Evolutionary conservation across 2,113 vertebrate genomes (phyloP).

Genomic region (Lampris incognitus): DNA sequence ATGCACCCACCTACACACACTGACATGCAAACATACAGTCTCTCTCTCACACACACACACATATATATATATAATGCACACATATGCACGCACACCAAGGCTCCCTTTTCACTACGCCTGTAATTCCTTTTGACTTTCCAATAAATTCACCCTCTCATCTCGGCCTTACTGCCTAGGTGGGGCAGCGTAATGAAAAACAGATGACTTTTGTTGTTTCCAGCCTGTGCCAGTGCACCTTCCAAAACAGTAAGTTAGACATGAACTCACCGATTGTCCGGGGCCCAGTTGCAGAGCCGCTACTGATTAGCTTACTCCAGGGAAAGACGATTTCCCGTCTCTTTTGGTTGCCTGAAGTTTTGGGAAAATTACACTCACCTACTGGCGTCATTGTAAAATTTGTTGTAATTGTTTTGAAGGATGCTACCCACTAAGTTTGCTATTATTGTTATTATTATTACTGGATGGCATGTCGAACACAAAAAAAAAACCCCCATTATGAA

Average conservation of each 20-base stretch:
- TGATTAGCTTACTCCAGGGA: slow-evolving; percentile 43
- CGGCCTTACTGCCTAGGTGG: slow-evolving; percentile 28
- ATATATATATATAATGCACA: slow-evolving; percentile 1
- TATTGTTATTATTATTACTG: not conserved
- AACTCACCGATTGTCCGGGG: slow-evolving; percentile 62
- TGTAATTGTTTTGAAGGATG: not conserved
- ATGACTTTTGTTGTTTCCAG: slow-evolving; percentile 63
- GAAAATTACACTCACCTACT: not conserved
- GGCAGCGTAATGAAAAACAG: slow-evolving; percentile 68
- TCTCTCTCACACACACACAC: not conserved
- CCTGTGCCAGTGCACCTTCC: slow-evolving; percentile 28
- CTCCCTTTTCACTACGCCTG: slow-evolving; percentile 57
- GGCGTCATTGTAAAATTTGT: not conserved
- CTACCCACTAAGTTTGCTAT: not conserved
- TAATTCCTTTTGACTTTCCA: slow-evolving; percentile 60
- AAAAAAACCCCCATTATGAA: no score
- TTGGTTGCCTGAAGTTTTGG: slow-evolving; percentile 4
- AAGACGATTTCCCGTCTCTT: slow-evolving; percentile 3
- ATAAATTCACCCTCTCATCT: slow-evolving; percentile 61
- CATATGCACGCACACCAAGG: slow-evolving; percentile 25
- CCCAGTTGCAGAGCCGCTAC: slow-evolving; percentile 35
- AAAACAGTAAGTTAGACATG: slow-evolving; percentile 55
- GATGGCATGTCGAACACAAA: no score
- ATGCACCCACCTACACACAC: not conserved
- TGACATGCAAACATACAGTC: not conserved